phyloP scores from a whole-genome alignment of 2,797 vertebrate genomes.

The Sebastes variabilis region DNA sequence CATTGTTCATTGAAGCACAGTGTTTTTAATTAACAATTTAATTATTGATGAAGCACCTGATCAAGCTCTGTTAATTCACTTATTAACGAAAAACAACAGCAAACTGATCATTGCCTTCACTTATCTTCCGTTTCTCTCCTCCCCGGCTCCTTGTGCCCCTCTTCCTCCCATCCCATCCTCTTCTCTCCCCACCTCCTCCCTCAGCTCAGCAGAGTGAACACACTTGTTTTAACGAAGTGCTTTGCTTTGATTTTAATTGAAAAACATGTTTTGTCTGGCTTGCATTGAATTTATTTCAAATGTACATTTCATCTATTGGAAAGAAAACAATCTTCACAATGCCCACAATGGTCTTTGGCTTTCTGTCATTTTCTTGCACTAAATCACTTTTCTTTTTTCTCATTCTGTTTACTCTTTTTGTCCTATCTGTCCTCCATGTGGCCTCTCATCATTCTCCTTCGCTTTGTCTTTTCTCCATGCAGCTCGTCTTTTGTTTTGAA shows the following conservation, averaged over 20 bases:
- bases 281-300: neutral
- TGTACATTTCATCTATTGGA: neutral
- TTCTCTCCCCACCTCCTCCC: neutral
- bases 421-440: neutral
- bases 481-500: neutral
- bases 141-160: neutral
- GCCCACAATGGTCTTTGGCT: neutral
- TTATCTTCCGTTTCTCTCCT: conserved; percentile 3
- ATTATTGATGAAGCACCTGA: conserved; percentile 67
- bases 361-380: neutral
- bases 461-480: neutral
- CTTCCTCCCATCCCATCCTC: neutral
- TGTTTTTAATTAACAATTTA: conserved; percentile 71
- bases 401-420: neutral
- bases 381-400: neutral
- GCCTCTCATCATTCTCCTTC: neutral
- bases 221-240: neutral
- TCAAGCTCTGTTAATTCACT: conserved; percentile 59
- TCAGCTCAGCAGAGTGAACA: neutral
- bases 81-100: conserved; percentile 56
- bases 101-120: conserved; percentile 41
- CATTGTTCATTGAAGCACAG: conserved; percentile 68
- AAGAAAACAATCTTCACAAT: neutral
- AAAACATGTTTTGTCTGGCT: neutral
- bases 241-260: neutral